Evolutionary conservation across 2,888 invertebrate genomes (phyloP).

Genomic region (Ganaspis brasiliensis): DNA sequence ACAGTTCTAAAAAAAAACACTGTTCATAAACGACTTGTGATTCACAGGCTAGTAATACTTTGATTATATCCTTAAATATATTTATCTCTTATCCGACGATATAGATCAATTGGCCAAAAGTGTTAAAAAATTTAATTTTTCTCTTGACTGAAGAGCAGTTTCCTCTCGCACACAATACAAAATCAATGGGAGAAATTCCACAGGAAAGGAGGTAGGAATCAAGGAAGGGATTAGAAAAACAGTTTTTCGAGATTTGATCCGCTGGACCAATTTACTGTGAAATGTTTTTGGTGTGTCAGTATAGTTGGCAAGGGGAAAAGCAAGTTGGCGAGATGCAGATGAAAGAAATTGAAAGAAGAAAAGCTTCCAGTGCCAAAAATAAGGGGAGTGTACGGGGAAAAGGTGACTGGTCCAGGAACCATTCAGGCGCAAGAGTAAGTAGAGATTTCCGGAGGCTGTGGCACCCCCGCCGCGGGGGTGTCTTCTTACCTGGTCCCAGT

Average conservation of each 20-base stretch:
- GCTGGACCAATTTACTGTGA: conserved; percentile 73
- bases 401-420: conserved; percentile 62
- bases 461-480: conserved; percentile 74
- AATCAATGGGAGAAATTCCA: too few species aligned
- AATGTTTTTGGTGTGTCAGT: conserved; percentile 58
- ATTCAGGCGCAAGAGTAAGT: conserved; percentile 78
- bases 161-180: too few species aligned
- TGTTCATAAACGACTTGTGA: too few species aligned
- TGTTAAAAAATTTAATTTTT: too few species aligned
- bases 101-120: too few species aligned
- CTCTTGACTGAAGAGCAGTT: too few species aligned
- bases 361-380: conserved; percentile 43
- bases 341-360: not conserved
- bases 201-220: too few species aligned
- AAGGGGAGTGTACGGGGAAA: conserved; percentile 43
- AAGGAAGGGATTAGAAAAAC: not conserved
- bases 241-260: conserved; percentile 65
- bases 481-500: conserved; percentile 72
- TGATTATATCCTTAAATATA: too few species aligned
- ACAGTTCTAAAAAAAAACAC: too few species aligned
- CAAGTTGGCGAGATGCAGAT: conserved; percentile 43
- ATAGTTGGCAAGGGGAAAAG: conserved; percentile 63
- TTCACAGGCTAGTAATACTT: too few species aligned
- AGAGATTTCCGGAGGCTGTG: conserved; percentile 78
- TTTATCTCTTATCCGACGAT: too few species aligned